Evolutionary conservation across 2,888 invertebrate species (phyloP), one percentile per base, ranked within the genome.

Genomic region (Ecdyonurus torrentis): DNA sequence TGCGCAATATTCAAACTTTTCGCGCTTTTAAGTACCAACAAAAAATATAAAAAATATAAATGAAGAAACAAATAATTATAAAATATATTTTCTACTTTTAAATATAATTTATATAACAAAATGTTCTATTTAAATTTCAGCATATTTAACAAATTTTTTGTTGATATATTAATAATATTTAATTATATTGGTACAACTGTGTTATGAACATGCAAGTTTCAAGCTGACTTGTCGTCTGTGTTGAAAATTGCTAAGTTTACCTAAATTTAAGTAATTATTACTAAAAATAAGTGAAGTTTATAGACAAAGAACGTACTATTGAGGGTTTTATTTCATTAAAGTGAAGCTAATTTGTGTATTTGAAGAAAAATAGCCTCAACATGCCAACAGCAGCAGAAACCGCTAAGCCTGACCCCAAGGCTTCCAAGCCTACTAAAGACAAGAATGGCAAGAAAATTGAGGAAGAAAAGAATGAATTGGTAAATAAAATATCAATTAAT

Each of bases 391-490:
- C 74, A 66, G 74, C 73, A 37, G 76, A 74, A 69, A 70, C 74
- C 67, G 74, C 73, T 50, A 76, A 74, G 69, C 69, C 71, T 52
- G 74, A 74, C 68, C 70, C 70, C 52, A 75, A 73, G 66, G 69
- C 69, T 2, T 70, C 70, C 52, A 75, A 73, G 66, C 69, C 69
- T 2, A 68, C 68, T 25, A 74, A 74, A 68, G 75, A 74, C 66
- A 74, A 72, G 66, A 77, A 77, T 66, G 55, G 55, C 19, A 75
- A 74, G 69, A 76, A 76, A 58, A 76, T 78, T 68, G 76, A 77
- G 22, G 76, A 78, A 25, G 76, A 78, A 61, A 78, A 79, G 67
- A 75, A 73, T 66, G 81, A 81, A 65, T 67, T 80, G 74, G 78
- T 78, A 67, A 73, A 70, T 66, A 58, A 52, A 58, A n/a, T 25